Evolutionary conservation across 2,888 invertebrate species (phyloP).

Genomic region (Coecobrya sp.): DNA sequence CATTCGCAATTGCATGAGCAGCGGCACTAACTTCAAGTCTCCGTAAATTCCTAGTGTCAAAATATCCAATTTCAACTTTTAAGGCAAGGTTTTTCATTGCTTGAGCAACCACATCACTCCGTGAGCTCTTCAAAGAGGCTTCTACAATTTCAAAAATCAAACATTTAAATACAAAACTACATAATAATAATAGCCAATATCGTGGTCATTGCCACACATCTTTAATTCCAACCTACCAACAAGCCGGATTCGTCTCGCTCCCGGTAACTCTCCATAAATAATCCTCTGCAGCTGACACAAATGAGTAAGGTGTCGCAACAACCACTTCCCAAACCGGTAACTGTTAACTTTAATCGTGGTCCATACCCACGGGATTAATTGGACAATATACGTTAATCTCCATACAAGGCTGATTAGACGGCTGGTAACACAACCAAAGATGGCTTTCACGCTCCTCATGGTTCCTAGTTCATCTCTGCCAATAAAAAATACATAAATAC

Average conservation of each 20-base stretch:
- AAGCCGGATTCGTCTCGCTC: constrained; percentile 91
- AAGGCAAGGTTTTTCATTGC: constrained; percentile 91
- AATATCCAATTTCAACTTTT: constrained; percentile 89
- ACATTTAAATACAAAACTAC: neutral
- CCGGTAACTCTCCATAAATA: constrained; percentile 94
- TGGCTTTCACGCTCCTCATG: constrained; percentile 24
- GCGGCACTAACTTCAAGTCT: constrained; percentile 89
- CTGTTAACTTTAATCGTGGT: constrained; percentile 47
- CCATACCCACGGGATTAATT: constrained; percentile 65
- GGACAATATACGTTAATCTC: constrained; percentile 39
- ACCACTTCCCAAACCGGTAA: constrained; percentile 80
- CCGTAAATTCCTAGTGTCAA: constrained; percentile 87
- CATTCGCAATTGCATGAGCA: constrained; percentile 91
- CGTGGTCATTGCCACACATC: neutral
- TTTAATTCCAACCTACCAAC: constrained; percentile 88
- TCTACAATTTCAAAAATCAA: constrained; percentile 88
- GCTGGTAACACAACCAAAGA: constrained; percentile 9
- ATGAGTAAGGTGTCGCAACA: constrained; percentile 89
- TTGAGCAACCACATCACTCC: constrained; percentile 91
- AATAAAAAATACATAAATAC: neutral
- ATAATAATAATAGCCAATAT: neutral
- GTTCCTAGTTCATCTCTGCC: neutral
- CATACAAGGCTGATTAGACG: constrained; percentile 43
- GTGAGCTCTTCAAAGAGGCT: constrained; percentile 92
- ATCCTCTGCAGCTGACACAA: constrained; percentile 97